phyloP scores from a whole-genome alignment of 2,797 vertebrate species.

The Halcyon badia region DNA sequence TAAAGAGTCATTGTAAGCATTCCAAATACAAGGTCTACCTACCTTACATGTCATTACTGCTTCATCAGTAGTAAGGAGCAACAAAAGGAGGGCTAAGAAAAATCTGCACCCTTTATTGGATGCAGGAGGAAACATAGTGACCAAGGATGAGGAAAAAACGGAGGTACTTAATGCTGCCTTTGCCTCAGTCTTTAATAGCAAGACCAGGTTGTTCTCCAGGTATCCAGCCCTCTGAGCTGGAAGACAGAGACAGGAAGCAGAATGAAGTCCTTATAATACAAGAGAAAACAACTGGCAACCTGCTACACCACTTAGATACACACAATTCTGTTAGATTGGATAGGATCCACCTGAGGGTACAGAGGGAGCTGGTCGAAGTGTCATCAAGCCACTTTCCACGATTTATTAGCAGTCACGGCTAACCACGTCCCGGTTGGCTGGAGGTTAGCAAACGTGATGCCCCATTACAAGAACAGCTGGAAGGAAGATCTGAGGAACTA shows the following conservation, averaged over 20 bases:
- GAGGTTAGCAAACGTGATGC: neutral
- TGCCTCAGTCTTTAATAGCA: neutral
- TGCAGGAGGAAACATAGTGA: neutral
- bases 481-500: neutral
- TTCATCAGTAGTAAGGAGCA: neutral
- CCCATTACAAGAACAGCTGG: neutral
- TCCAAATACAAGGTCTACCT: neutral
- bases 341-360: neutral
- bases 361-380: neutral
- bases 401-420: neutral
- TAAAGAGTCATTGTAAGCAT: neutral
- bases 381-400: neutral
- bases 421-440: neutral
- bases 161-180: neutral
- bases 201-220: neutral
- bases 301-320: neutral
- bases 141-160: neutral
- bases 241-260: neutral
- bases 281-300: neutral
- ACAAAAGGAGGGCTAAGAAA: neutral
- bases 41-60: neutral
- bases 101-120: neutral
- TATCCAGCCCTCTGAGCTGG: neutral
- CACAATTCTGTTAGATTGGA: too few relatives aligned
- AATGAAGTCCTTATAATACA: neutral